Base-by-base conservation (phyloP, 1,140 invertebrate species). In the Brachystomella parvula region DNA sequence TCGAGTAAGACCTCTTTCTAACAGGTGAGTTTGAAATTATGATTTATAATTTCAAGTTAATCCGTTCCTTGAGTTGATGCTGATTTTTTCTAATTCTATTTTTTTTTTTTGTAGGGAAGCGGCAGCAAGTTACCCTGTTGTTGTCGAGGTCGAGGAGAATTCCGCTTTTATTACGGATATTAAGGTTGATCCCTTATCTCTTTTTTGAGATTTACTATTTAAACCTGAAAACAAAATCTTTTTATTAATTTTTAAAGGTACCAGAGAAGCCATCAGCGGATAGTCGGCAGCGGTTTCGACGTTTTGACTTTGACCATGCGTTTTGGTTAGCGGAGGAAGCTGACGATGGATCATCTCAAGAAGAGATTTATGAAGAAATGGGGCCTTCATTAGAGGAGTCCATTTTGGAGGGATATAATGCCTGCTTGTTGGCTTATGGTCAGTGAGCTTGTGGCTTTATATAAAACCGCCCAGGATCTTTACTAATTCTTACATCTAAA, bases 341-440 rank as follows among this genome's bases (percentile, higher is more conserved):
- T 15, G 47, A 58, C 1, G 33, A 65, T 17, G 66, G 74, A 75
- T 64, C 73, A 74, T 66, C 31, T 0, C 66, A 70, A 30, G 44
- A 68, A 12, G 65, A 68, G 59, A 80, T 90, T 47, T 89, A 86
- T 74, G 75, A 83, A 39, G 81, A 80, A 21, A 78, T 89, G 56
- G 87, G 87, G 24, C 76, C 78, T n/a, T 81, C 85, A 58, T 82
- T 89, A 2, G 76, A 87, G 47, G 76, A 81, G 44, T 80, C 80
- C 19, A 73, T 85, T 31, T 79, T 80, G 53, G 76, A 77, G 1
- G 82, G 85, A 0, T 82, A 81, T 63, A 85, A 86, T 70, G 81
- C 83, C 12, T 87, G 85, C 74, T 79, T 87, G 26, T 79, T 90
- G 70, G 86, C 87, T 3, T 89, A 90, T 73, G 88, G 88, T n/a